Conservation (phyloP, 2,888 invertebrate genomes). For the Balanococcus diminutus region DNA sequence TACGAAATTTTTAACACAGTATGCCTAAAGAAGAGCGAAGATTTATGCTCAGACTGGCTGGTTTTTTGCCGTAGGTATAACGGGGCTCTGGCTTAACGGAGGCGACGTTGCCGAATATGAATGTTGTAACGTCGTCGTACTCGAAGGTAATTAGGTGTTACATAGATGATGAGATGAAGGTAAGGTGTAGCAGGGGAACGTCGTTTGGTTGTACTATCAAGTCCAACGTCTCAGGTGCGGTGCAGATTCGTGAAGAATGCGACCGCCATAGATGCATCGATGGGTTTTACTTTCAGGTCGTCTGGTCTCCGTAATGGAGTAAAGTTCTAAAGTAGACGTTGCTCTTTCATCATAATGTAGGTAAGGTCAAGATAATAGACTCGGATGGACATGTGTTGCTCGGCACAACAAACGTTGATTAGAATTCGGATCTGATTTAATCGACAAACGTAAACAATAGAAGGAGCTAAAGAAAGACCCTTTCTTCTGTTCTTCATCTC, state of each 20-base stretch:
- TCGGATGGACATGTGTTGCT: background rate
- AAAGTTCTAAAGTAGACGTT: background rate
- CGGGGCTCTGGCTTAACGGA: background rate
- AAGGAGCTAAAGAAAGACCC: no score
- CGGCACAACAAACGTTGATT: background rate
- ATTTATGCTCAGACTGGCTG: background rate
- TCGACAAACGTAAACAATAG: background rate
- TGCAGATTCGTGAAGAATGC: slow-evolving; percentile 20
- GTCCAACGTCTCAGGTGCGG: background rate
- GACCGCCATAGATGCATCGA: background rate
- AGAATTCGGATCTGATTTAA: no score
- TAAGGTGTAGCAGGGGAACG: background rate
- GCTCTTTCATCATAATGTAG: background rate
- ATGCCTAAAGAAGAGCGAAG: background rate
- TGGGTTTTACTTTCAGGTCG: slow-evolving; percentile 1
- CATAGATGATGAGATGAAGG: background rate
- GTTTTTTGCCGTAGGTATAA: slow-evolving; percentile 20
- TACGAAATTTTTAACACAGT: slow-evolving; percentile 35
- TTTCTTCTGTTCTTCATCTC: no score
- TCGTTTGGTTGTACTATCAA: background rate
- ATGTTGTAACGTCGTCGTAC: background rate
- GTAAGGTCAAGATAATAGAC: background rate
- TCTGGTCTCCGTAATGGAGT: background rate
- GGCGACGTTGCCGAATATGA: slow-evolving; percentile 34
- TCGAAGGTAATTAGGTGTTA: slow-evolving; percentile 3